Evolutionary conservation across 2,888 invertebrate genomes (phyloP).

Genomic region (Hypena proboscidalis): DNA sequence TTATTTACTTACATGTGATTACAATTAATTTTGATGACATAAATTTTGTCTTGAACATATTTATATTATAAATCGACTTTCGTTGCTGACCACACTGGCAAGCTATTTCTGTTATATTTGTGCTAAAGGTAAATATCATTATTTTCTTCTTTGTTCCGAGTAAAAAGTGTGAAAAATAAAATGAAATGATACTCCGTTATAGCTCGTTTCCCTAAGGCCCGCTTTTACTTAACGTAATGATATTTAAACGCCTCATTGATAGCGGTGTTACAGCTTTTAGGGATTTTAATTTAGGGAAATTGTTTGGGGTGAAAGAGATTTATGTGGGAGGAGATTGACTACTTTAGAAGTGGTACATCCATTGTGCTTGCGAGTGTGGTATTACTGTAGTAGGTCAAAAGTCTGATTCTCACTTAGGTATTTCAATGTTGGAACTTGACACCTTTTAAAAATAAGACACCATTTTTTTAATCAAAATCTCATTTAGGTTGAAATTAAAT

Average conservation of each 20-base stretch:
- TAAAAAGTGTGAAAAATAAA: neutral
- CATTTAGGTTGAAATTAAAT: too few species aligned
- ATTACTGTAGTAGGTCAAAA: too few species aligned
- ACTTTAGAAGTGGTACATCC: too few species aligned
- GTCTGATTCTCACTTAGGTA: too few species aligned
- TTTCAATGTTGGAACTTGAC: too few species aligned
- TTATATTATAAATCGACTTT: slow-evolving; percentile 6
- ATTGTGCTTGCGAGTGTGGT: too few species aligned
- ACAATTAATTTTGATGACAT: too few species aligned
- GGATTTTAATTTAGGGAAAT: neutral
- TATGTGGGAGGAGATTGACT: too few species aligned
- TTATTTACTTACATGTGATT: too few species aligned
- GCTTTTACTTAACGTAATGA: neutral
- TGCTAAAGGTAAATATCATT: neutral
- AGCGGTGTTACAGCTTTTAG: neutral
- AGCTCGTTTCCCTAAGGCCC: neutral
- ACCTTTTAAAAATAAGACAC: too few species aligned
- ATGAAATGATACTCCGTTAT: neutral
- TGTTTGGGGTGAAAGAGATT: neutral
- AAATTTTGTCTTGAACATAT: slow-evolving; percentile 3
- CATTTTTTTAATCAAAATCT: too few species aligned
- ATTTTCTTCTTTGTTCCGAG: neutral
- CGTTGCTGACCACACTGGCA: neutral
- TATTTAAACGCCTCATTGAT: neutral
- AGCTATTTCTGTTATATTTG: neutral